phyloP scores from a whole-genome alignment of 2,113 vertebrate species.

The Gymnogyps californianus region DNA sequence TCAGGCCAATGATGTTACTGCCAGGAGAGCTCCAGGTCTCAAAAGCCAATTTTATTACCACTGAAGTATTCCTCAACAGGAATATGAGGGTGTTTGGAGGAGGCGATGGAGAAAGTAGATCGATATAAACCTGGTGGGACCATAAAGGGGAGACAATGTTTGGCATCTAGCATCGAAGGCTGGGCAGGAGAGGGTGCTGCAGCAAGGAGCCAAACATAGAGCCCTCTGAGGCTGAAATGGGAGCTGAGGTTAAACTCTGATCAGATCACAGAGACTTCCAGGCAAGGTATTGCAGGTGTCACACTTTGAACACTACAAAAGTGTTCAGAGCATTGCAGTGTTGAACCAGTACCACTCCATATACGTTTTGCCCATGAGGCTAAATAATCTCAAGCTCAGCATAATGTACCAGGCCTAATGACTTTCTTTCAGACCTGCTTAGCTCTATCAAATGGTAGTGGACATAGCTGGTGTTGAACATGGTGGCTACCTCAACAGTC shows the following conservation, averaged over 20 bases:
- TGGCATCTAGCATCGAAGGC: neutral
- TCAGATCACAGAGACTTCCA: neutral
- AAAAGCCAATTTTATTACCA: neutral
- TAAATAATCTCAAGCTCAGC: neutral
- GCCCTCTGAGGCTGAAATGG: neutral
- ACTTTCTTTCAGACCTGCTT: neutral
- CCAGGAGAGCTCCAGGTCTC: neutral
- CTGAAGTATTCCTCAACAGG: neutral
- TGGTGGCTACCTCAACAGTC: neutral
- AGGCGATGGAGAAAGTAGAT: neutral
- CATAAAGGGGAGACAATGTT: neutral
- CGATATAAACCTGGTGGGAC: neutral
- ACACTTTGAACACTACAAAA: neutral
- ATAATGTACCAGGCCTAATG: neutral
- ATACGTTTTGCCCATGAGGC: rapidly evolving
- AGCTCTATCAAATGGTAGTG: neutral
- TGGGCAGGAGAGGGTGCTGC: neutral
- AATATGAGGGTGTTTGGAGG: neutral
- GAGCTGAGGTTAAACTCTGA: neutral
- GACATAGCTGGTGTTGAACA: neutral
- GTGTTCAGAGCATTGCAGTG: rapidly evolving
- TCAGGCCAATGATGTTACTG: neutral
- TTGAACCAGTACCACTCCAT: neutral
- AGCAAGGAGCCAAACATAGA: neutral
- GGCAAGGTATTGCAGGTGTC: neutral